Evolutionary conservation across 2,888 invertebrate species (phyloP), one percentile per base, ranked within the genome.

Genomic region (Tigriopus californicus): DNA sequence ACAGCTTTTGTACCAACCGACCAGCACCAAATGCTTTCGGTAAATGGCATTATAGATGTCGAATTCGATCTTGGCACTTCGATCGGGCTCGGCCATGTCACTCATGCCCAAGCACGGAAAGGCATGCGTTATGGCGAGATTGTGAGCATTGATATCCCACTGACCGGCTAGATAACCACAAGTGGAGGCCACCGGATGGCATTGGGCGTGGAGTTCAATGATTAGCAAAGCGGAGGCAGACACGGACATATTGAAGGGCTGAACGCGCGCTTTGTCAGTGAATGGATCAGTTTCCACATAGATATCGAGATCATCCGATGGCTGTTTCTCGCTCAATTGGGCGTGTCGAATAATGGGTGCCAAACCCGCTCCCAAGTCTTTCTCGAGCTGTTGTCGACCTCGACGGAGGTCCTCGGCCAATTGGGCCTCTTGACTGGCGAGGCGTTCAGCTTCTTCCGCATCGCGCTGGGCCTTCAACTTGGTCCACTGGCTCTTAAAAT

Each of bases 1-100:
- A 92, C 73, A 92, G 92, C 91, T 92, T 92, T 4, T 92, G 73
- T 91, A 94, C 92, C 92, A 94, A 6, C 94, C 92, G 3, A 92
- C 83, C 10, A 92, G 73, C 4, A 81, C 80, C 44, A 91, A 75
- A 59, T 86, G 83, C 66, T 83, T 79, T 67, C 80, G 81, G 67
- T 88, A 83, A 72, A 94, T 85, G 60, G 81, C 78, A 69, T 82
- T 80, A 61, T 85, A 83, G 66, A 92, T 88, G 72, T 85, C 84
- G 6, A 80, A 72, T 70, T 89, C 88, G 0, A 86, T 81, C 59
- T 62, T 40, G 33, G 60, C 52, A 25, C 65, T 59, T 11, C 56
- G 53, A 41, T 84, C 82, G 62, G 82, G 81, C 61, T 82, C 80
- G 57, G 79, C 77, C 69, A 79, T 81, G 63, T 88, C 82, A 59